phyloP scores from a whole-genome alignment of 2,888 invertebrate genomes.

The Lasioglossum figueresi region DNA sequence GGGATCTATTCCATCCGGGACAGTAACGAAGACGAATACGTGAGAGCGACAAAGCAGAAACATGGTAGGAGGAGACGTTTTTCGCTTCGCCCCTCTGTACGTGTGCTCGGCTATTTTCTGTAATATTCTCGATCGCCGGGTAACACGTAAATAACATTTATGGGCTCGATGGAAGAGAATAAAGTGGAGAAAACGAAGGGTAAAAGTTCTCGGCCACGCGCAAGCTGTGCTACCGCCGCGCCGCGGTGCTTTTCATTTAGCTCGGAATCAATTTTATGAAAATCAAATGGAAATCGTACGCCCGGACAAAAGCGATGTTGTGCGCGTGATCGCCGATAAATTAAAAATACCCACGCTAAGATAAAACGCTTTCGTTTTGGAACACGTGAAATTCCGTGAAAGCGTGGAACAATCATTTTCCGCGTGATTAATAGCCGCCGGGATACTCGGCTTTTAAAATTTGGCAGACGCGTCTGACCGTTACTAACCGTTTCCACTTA shows the following conservation, averaged over 20 bases:
- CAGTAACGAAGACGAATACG: conserved; percentile 44
- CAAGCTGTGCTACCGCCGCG: background rate
- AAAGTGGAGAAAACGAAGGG: background rate
- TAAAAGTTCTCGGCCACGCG: background rate
- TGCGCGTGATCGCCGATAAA: background rate
- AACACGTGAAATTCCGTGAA: background rate
- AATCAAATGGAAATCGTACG: background rate
- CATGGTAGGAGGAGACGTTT: background rate
- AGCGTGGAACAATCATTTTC: background rate
- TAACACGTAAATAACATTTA: background rate
- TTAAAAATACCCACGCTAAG: background rate
- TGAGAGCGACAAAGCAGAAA: conserved; percentile 17
- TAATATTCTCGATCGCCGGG: background rate
- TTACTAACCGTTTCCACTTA: background rate
- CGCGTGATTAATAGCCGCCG: background rate
- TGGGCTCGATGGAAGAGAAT: no score
- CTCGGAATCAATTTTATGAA: conserved; percentile 11
- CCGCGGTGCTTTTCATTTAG: background rate
- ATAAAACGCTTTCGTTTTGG: background rate
- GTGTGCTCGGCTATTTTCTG: background rate
- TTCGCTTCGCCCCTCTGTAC: background rate
- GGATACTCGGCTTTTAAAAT: background rate
- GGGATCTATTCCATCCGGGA: conserved; percentile 32
- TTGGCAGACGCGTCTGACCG: conserved; percentile 1
- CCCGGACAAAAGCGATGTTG: background rate